These are phyloP conservation scores for Kryptolebias marmoratus DNA, from an alignment of 2,113 vertebrate genomes.

Conservation along the genomic window DNA sequence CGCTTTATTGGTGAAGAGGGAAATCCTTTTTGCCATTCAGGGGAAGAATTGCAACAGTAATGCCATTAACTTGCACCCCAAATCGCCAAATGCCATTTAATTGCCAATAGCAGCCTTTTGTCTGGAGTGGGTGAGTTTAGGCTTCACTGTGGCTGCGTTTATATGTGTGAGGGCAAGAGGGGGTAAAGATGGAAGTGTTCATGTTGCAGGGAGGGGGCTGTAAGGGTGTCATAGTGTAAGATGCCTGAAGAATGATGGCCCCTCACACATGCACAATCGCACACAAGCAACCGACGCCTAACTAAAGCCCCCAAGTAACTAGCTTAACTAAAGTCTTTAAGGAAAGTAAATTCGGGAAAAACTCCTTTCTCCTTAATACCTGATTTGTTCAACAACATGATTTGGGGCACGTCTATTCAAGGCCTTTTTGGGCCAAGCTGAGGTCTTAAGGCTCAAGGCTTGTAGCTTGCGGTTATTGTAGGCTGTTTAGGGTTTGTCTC, in stretches of 20 bases:
- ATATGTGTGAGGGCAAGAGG: constrained; percentile 58
- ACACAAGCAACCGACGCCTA: constrained; percentile 74
- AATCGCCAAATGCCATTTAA: constrained; percentile 85
- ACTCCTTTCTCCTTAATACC: constrained; percentile 97
- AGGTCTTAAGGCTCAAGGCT: constrained; percentile 99
- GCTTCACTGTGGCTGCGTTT: constrained; percentile 62
- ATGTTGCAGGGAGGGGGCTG: constrained; percentile 69
- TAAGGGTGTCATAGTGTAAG: constrained; percentile 79
- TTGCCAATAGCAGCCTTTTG: constrained; percentile 84
- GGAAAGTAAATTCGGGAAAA: constrained; percentile 99
- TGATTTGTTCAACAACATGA: constrained; percentile 99
- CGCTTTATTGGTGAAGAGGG: constrained; percentile 83
- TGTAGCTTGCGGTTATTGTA: constrained; percentile 98
- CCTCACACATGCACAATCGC: constrained; percentile 76
- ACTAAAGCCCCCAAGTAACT: constrained; percentile 97
- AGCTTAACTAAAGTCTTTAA: constrained; percentile 98
- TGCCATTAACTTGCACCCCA: constrained; percentile 84
- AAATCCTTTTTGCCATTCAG: constrained; percentile 85
- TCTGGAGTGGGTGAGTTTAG: constrained; percentile 79
- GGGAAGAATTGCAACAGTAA: constrained; percentile 83
- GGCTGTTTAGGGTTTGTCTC: constrained; percentile 98
- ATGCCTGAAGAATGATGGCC: constrained; percentile 81
- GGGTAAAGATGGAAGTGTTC: constrained; percentile 66
- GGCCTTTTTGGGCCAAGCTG: constrained; percentile 86
- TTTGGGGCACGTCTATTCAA: constrained; percentile 98